These are phyloP conservation scores for Clinocottus analis DNA, from an alignment of 2,113 vertebrate species.

Conservation along the genomic window DNA sequence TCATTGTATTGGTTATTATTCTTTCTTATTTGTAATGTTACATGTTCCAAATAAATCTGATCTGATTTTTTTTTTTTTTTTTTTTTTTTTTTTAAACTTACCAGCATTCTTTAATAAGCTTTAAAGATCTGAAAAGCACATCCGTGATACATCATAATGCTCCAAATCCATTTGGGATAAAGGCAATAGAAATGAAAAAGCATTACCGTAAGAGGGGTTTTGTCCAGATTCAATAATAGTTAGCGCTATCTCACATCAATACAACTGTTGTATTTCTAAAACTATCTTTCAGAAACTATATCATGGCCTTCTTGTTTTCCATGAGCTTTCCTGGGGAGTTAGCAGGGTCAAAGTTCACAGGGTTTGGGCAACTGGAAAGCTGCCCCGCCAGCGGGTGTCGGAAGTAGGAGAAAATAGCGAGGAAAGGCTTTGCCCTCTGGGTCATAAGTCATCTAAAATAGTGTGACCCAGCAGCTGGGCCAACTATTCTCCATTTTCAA, in stretches of 20 bases:
- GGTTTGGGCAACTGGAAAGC: slow-evolving; percentile 50
- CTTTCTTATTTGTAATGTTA: neutral
- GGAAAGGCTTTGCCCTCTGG: slow-evolving; percentile 53
- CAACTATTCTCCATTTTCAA: slow-evolving; percentile 15
- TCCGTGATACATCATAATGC: neutral
- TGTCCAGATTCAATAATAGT: neutral
- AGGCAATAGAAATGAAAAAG: neutral
- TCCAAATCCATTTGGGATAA: slow-evolving; percentile 10
- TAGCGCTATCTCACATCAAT: neutral
- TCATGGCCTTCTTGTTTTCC: neutral
- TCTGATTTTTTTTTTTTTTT: neutral
- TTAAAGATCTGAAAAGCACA: neutral
- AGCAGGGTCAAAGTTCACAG: slow-evolving; percentile 55
- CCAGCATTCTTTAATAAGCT: neutral
- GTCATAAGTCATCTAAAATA: slow-evolving; percentile 62
- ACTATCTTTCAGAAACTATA: neutral
- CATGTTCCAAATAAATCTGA: neutral
- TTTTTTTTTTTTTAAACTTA: neutral
- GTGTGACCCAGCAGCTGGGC: slow-evolving; percentile 58
- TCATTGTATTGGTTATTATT: neutral
- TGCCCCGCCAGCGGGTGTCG: slow-evolving; percentile 35
- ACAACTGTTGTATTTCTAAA: neutral
- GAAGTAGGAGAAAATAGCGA: slow-evolving; percentile 63
- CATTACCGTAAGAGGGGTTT: neutral
- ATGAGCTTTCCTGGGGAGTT: slow-evolving; percentile 12